These are phyloP conservation scores for Yponomeuta plumbellus DNA, from an alignment of 2,888 invertebrate species.

Conservation along the genomic window DNA sequence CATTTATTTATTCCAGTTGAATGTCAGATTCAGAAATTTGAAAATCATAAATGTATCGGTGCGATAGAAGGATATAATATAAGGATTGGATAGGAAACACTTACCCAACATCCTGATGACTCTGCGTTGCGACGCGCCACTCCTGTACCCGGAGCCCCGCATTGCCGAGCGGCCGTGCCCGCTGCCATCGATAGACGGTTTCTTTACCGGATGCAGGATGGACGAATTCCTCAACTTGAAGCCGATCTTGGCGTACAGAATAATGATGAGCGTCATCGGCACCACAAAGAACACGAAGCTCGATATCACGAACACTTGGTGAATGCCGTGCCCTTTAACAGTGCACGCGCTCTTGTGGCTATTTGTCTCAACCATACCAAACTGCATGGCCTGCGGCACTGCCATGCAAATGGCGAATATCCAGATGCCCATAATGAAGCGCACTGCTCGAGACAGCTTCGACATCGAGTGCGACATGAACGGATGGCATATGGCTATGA, in stretches of 20 bases:
- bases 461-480: slow-evolving; percentile 90
- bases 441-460: slow-evolving; percentile 87
- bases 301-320: slow-evolving; percentile 87
- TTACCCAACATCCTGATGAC: slow-evolving; percentile 90
- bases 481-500: slow-evolving; percentile 91
- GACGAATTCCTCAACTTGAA: slow-evolving; percentile 81
- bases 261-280: slow-evolving; percentile 91
- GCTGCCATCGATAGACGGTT: slow-evolving; percentile 66
- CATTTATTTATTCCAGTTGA: no score
- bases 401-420: slow-evolving; percentile 83
- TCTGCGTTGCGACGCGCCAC: slow-evolving; percentile 75
- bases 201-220: slow-evolving; percentile 76
- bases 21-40: no score
- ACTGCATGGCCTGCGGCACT: slow-evolving; percentile 87
- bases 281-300: slow-evolving; percentile 89
- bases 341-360: slow-evolving; percentile 75
- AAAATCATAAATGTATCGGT: no score
- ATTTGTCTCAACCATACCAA: slow-evolving; percentile 79
- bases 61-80: no score
- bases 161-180: slow-evolving; percentile 44
- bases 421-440: slow-evolving; percentile 87
- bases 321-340: slow-evolving; percentile 75
- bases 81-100: no score
- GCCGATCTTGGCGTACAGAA: slow-evolving; percentile 87
- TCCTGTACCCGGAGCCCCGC: slow-evolving; percentile 61